Percentiles rank a stretch among this genome's conserved stretches.
Conservation (phyloP, 1,140 invertebrate species). For the Delia radicum region DNA sequence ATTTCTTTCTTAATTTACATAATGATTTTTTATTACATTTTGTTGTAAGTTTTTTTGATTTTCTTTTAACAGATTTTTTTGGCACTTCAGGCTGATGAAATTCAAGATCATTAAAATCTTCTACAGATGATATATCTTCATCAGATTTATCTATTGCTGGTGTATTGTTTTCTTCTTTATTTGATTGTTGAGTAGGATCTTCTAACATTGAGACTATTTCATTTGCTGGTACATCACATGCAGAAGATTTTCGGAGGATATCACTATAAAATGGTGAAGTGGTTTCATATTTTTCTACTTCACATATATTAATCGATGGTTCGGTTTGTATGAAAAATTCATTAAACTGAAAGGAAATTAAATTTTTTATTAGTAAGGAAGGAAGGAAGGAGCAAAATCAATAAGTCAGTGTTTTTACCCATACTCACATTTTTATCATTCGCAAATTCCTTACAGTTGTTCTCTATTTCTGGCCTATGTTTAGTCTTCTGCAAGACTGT, state of each 20-base stretch:
- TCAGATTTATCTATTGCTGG: background rate
- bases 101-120: background rate
- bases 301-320: background rate
- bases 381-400: too few relatives aligned
- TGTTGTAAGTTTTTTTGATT: background rate
- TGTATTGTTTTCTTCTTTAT: background rate
- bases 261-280: background rate
- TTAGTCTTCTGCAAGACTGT: background rate
- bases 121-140: background rate
- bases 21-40: background rate
- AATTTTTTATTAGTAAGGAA: background rate
- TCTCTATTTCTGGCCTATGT: background rate
- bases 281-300: conserved; percentile 10
- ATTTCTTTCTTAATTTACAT: background rate
- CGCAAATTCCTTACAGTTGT: too few relatives aligned
- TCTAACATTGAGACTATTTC: too few relatives aligned
- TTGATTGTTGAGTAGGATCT: background rate
- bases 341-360: background rate
- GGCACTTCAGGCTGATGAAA: background rate
- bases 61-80: background rate
- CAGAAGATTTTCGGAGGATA: background rate
- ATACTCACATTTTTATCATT: background rate
- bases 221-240: background rate
- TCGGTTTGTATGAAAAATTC: background rate
- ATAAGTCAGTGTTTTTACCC: too few relatives aligned